Percentiles rank a stretch among this genome's conserved stretches.
phyloP scores from a whole-genome alignment of 2,797 vertebrate species.

The Cyclura pinguis region DNA sequence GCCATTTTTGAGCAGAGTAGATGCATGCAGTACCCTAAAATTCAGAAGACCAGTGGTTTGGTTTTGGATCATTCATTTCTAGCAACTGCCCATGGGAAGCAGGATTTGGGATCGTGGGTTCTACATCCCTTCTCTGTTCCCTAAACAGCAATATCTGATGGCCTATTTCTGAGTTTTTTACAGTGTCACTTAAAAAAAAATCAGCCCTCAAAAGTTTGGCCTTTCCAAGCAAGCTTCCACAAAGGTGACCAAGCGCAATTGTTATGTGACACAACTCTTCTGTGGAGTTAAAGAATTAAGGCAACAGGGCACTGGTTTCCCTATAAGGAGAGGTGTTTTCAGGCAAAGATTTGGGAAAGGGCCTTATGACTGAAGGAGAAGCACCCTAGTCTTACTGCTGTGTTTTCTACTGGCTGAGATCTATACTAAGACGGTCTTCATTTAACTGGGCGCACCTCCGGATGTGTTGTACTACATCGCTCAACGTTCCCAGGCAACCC shows the following conservation, averaged over 20 bases:
- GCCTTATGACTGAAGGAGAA: not conserved
- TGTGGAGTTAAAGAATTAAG: not conserved
- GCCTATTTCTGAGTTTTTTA: not conserved
- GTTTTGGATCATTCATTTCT: not conserved
- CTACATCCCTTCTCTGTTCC: not conserved
- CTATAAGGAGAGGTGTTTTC: not conserved
- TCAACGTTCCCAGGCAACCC: not conserved
- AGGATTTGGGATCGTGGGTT: not conserved
- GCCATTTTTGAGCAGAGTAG: too few relatives aligned
- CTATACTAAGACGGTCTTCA: not conserved
- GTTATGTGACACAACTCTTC: not conserved
- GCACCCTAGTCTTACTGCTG: not conserved
- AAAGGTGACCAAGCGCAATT: not conserved
- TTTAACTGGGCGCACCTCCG: too few relatives aligned
- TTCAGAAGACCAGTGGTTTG: not conserved
- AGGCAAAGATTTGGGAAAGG: too few relatives aligned
- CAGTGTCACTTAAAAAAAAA: too few relatives aligned
- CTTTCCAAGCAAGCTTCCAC: too few relatives aligned
- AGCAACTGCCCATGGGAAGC: too few relatives aligned
- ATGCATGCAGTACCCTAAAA: too few relatives aligned
- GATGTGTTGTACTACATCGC: not conserved
- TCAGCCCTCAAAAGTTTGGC: too few relatives aligned
- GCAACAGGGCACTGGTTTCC: not conserved
- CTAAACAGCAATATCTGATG: not conserved
- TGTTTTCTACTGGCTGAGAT: not conserved